Evolutionary conservation across 2,113 vertebrate genomes (phyloP).

Genomic region (Sapayoa aenigma): DNA sequence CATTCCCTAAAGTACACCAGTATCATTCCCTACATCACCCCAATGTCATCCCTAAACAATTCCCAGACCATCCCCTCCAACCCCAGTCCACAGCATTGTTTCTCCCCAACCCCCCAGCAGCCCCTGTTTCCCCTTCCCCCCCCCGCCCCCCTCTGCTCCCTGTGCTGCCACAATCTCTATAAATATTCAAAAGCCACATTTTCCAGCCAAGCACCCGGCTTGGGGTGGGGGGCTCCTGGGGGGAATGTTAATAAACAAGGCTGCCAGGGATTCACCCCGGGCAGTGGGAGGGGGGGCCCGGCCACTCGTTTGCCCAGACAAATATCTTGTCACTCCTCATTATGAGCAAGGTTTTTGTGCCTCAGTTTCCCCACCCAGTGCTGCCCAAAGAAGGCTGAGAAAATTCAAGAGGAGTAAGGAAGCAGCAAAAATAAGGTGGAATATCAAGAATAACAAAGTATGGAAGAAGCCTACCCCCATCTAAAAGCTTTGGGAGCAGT

Average conservation of each 20-base stretch:
- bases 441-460: not conserved
- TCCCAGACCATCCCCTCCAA: not conserved
- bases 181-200: conserved; percentile 41
- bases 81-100: not conserved
- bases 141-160: not conserved
- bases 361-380: not conserved
- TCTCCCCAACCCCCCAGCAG: too few relatives aligned
- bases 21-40: not conserved
- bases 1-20: not conserved
- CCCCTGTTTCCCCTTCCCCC: not conserved
- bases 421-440: accelerated
- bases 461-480: not conserved
- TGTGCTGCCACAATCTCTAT: not conserved
- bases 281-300: not conserved
- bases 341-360: not conserved
- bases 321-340: not conserved
- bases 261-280: not conserved
- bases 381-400: not conserved
- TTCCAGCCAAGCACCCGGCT: not conserved
- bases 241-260: conserved; percentile 1
- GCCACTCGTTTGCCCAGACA: conserved; percentile 1
- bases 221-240: not conserved
- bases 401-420: not conserved
- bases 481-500: not conserved
- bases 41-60: not conserved